Evolutionary conservation across 2,113 vertebrate genomes (phyloP), one percentile per base, ranked within the genome.

Genomic region (Notarius quadriscutis): DNA sequence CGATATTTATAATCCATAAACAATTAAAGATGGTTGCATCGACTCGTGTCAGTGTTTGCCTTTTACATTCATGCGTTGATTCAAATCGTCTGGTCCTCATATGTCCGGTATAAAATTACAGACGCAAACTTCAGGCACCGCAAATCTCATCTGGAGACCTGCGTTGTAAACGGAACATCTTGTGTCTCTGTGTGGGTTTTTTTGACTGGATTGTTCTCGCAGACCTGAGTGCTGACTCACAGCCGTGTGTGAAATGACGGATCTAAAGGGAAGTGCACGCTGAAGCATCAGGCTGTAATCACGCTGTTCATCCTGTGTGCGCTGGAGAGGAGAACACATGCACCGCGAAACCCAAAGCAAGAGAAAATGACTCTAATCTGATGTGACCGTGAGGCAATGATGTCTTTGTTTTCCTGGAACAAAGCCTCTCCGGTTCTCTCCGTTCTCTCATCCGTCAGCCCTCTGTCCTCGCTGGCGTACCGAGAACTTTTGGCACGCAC

Each of bases 401-500:
- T 77, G 34, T 30, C 83, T 84, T 71, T 86, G 84, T 79, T 65
- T 86, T 86, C 60, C 84, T 78, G 84, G 72, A 86, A 86, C 25
- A 86, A 65, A 30, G 22, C 65, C 51, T 79, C 62, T 82, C 57
- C 51, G 34, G 51, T 75, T 60, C 74, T 51, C 58, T 60, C 58
- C 84, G 17, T 58, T 63, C 55, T 53, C 62, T 57, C 85, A 27
- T 86, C 60, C 48, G 62, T 51, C 85, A 30, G 51, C n/a, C 18
- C 30, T 60, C 86, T 50, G n/a, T 72, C 78, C 62, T 69, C 75
- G 81, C 81, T 27, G 83, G 60, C 83, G 80, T 87, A 86, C 25
- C 58, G 81, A 92, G 90, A 89, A 88, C 85, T 87, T 62, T 93
- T 87, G 80, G 93, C 10, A 81, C 55, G 79, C 88, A 86, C 90